phyloP scores from a whole-genome alignment of 2,797 vertebrate genomes.

The Mycteria americana region DNA sequence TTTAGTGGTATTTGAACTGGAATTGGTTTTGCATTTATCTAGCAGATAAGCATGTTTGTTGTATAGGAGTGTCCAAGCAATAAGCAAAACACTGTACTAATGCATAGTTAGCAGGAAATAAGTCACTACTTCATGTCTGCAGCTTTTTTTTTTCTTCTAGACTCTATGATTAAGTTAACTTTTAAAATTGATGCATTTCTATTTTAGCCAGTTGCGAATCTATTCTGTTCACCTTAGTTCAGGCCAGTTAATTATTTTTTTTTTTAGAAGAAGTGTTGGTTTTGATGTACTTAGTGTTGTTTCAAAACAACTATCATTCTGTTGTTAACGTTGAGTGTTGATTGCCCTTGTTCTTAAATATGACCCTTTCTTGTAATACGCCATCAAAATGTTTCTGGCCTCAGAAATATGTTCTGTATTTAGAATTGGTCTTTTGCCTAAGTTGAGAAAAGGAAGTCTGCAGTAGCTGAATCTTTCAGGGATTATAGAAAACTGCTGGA shows the following conservation, averaged over 20 bases:
- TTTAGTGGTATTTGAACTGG: neutral
- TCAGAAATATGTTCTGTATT: slow-evolving; percentile 4
- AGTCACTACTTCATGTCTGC: neutral
- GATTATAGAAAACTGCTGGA: neutral
- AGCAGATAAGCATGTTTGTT: neutral
- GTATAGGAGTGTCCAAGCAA: neutral
- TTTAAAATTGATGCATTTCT: neutral
- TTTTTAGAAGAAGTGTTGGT: neutral
- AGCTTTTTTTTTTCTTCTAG: neutral
- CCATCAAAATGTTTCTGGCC: neutral
- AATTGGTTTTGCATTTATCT: neutral
- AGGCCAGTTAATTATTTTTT: neutral
- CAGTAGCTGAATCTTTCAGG: neutral
- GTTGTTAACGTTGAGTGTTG: neutral
- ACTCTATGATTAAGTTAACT: neutral
- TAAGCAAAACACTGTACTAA: neutral
- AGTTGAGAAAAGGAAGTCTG: neutral
- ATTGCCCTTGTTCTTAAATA: neutral
- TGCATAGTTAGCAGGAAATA: neutral
- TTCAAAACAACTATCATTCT: neutral
- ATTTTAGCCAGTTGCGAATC: neutral
- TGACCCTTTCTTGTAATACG: neutral
- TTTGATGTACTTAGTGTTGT: neutral
- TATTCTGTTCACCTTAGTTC: neutral
- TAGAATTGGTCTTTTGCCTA: slow-evolving; percentile 27